Base-by-base conservation (phyloP, 2,797 vertebrate genomes). In the Caiman crocodilus region DNA sequence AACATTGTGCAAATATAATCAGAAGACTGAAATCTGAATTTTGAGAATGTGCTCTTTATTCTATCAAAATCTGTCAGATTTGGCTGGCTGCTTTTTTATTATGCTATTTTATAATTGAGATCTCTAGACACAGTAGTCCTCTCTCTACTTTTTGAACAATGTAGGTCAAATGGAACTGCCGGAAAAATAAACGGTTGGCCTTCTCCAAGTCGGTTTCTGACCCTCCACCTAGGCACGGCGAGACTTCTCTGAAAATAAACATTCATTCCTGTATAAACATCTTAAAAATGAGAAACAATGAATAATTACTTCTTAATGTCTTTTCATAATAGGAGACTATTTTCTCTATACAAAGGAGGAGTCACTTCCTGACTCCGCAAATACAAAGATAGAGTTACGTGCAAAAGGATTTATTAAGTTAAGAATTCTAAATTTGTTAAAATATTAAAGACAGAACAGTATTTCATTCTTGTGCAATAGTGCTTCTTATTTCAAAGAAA, bases 251-350 rank as follows among this genome's bases (percentile, higher is more conserved):
- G 64, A 77, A 96, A 97, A 96, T 64, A 97, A 94, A 87, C 86
- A 84, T 64, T 90, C 75, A 64, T 88, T 92, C 92, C 96, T 97
- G 94, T 96, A 97, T 96, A 96, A 97, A 96, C 94, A 97, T 94
- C 96, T 96, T 76, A 0, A 15, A 95, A 88, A 91, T 67, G 90
- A 94, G 85, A 90, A 96, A 96, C 94, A 96, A 97, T 96, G 97
- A 97, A 97, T 96, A 96, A 97, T 97, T 87, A 92, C 74, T 92
- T 94, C 93, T 94, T 94, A 90, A 90, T 88, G 85, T 90, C 92
- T 87, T 94, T 96, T 90, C 79, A 74, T 94, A 88, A 95, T 30
- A 80, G 76, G 57, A 94, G 74, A 63, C 88, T 93, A 76, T 95
- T 94, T 95, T 96, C 76, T 91, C 94, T 88, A 11, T 76, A 90